phyloP scores from a whole-genome alignment of 2,113 vertebrate genomes.

The Triplophysa dalaica region DNA sequence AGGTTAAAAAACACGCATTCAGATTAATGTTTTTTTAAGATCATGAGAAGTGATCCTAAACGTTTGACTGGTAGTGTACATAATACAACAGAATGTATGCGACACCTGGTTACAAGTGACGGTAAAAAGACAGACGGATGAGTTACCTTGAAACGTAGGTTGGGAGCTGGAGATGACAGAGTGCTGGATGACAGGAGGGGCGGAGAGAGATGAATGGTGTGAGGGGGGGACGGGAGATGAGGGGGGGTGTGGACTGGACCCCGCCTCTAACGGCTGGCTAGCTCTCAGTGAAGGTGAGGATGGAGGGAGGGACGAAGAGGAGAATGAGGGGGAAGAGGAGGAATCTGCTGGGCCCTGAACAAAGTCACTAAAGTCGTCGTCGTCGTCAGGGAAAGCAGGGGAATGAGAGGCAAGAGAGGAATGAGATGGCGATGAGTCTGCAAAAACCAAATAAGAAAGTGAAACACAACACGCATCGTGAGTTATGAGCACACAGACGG shows the following conservation, averaged over 20 bases:
- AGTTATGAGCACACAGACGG: conserved; percentile 18
- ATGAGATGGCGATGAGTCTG: conserved; percentile 94
- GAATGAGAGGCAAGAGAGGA: conserved; percentile 80
- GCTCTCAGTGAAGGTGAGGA: conserved; percentile 71
- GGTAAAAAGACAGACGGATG: conserved; percentile 46
- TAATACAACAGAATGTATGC: too few relatives aligned
- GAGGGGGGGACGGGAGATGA: conserved; percentile 56
- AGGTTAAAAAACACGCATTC: too few relatives aligned
- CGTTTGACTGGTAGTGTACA: too few relatives aligned
- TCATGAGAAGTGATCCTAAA: too few relatives aligned
- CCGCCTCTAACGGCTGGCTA: conserved; percentile 48
- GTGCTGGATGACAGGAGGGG: conserved; percentile 69
- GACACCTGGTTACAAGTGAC: conserved; percentile 15
- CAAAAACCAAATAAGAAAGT: conserved; percentile 74
- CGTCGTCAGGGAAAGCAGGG: conserved; percentile 82
- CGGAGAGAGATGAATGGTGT: conserved; percentile 67
- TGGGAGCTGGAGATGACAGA: conserved; percentile 83
- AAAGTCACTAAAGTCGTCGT: conserved; percentile 98
- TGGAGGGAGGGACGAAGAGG: conserved; percentile 67
- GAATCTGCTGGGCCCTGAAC: conserved; percentile 86
- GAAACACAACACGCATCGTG: conserved; percentile 35
- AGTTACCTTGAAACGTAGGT: conserved; percentile 78
- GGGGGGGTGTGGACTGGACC: conserved; percentile 51
- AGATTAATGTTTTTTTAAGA: too few relatives aligned
- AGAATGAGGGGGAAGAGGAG: conserved; percentile 66